phyloP scores from a whole-genome alignment of 2,113 vertebrate species.

The Psammodynastes pulverulentus region DNA sequence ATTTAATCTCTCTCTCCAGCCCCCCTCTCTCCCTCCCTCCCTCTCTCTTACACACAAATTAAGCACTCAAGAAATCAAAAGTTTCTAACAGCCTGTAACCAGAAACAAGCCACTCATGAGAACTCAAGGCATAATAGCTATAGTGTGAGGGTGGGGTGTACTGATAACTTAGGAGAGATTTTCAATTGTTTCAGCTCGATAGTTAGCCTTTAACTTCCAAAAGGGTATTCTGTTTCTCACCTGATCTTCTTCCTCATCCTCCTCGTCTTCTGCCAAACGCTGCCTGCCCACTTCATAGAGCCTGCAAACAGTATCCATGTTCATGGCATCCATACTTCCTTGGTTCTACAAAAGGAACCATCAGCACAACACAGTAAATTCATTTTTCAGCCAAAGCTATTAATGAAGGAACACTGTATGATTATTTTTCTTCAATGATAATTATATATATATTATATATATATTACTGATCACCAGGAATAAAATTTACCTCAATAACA shows the following conservation, averaged over 20 bases:
- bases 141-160: not conserved
- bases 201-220: slow-evolving; percentile 6
- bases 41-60: not conserved
- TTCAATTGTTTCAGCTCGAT: not conserved
- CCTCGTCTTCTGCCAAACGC: slow-evolving; percentile 94
- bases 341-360: slow-evolving; percentile 81
- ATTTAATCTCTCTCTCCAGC: not conserved
- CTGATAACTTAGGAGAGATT: not conserved
- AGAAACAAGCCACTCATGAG: not conserved
- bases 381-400: slow-evolving; percentile 5
- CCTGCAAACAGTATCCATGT: slow-evolving; percentile 97
- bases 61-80: not conserved
- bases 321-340: slow-evolving; percentile 87
- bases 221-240: slow-evolving; percentile 63
- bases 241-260: slow-evolving; percentile 98
- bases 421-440: not conserved
- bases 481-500: slow-evolving; percentile 88
- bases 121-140: not conserved
- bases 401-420: not conserved
- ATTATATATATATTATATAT: not conserved
- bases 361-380: slow-evolving; percentile 10
- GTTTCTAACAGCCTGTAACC: not conserved
- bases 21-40: no score
- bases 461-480: not conserved
- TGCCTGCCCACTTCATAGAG: slow-evolving; percentile 97